Evolutionary conservation across 2,113 vertebrate species (phyloP).

Genomic region (Boulengeromyrus knoepffleri): DNA sequence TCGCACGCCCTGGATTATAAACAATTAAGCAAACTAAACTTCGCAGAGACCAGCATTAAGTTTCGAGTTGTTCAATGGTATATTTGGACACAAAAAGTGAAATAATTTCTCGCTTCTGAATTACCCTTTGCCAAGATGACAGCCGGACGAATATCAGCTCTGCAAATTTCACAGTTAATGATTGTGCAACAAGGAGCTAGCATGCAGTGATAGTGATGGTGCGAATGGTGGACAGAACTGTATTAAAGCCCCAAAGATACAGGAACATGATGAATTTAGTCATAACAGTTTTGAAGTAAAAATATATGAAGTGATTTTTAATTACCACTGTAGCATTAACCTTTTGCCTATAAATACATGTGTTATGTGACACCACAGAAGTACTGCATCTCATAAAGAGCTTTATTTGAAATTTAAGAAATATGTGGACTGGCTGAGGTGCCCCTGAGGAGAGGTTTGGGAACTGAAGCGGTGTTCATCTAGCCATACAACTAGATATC

Average conservation of each 20-base stretch:
- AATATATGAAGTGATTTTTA: not conserved
- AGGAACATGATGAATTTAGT: not conserved
- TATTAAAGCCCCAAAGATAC: not conserved
- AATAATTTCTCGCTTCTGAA: not conserved
- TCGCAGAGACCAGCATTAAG: not conserved
- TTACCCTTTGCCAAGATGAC: not conserved
- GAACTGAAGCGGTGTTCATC: too few relatives aligned
- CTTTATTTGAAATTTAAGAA: not conserved
- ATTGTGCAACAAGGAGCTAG: not conserved
- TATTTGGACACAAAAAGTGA: not conserved
- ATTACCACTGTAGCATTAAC: not conserved
- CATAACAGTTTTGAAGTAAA: not conserved
- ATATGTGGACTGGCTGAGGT: too few relatives aligned
- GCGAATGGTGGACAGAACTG: not conserved
- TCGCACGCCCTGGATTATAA: not conserved
- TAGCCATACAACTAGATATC: too few relatives aligned
- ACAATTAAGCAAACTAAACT: not conserved
- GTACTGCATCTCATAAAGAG: not conserved
- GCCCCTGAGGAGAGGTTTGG: too few relatives aligned
- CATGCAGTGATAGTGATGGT: not conserved
- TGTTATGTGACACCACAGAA: not conserved
- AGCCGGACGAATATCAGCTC: not conserved
- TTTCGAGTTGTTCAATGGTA: not conserved
- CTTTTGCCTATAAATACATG: not conserved
- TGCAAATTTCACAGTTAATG: not conserved